phyloP scores from a whole-genome alignment of 2,888 invertebrate species.

The Tolmerus cingulatus region DNA sequence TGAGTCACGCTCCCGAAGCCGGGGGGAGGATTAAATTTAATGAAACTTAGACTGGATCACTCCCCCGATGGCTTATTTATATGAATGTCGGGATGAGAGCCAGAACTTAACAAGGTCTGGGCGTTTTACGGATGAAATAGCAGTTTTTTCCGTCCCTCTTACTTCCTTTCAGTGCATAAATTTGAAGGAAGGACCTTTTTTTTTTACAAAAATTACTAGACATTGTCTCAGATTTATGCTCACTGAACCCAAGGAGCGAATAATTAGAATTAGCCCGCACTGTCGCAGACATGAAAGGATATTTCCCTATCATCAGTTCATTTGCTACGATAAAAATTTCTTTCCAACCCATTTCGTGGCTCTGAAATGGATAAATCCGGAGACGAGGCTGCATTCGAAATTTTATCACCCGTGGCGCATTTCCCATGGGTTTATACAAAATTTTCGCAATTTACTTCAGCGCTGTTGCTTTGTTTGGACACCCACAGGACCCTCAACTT shows the following conservation, averaged over 20 bases:
- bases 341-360: neutral
- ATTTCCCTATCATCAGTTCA: neutral
- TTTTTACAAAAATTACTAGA: neutral
- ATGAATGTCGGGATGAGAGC: neutral
- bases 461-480: neutral
- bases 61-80: neutral
- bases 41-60: neutral
- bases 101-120: neutral
- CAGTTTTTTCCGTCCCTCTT: neutral
- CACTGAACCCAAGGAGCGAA: neutral
- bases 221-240: neutral
- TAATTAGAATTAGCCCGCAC: neutral
- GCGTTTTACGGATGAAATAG: neutral
- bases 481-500: neutral
- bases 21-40: neutral
- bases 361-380: neutral
- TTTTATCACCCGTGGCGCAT: neutral
- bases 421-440: neutral
- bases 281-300: neutral
- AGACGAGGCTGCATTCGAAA: neutral
- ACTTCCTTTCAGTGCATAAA: neutral
- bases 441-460: neutral
- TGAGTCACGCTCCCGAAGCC: neutral
- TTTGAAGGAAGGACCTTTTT: neutral
- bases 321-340: neutral